Evolutionary conservation across 2,888 invertebrate species (phyloP).

Genomic region (Operophtera brumata): DNA sequence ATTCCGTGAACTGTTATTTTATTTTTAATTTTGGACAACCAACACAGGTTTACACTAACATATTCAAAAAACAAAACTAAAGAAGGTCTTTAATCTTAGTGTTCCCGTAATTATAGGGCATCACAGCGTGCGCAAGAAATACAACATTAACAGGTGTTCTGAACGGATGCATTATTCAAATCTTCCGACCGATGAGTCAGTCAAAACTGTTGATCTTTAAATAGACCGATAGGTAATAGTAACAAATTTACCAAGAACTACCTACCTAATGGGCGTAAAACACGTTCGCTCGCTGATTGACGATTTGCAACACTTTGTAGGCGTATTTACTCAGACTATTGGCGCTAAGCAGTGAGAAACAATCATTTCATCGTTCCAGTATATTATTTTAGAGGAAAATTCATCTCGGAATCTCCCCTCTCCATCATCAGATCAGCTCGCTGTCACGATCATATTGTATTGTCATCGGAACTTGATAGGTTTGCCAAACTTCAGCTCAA

Average conservation of each 20-base stretch:
- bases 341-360: neutral
- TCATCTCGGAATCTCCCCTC: neutral
- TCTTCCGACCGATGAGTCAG: conserved; percentile 17
- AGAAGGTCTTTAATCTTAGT: no score
- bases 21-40: no score
- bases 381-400: neutral
- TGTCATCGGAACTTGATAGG: no score
- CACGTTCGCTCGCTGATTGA: conserved; percentile 26
- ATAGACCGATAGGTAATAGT: conserved; percentile 17
- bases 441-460: no score
- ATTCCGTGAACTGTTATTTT: no score
- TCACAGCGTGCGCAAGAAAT: no score
- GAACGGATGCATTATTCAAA: neutral
- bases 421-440: no score
- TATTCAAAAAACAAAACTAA: no score
- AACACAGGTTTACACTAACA: no score
- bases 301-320: conserved; percentile 25
- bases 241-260: conserved; percentile 21
- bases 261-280: conserved; percentile 18
- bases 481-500: no score
- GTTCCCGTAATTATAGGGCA: no score
- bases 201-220: conserved; percentile 17
- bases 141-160: no score
- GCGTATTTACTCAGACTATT: conserved; percentile 17
- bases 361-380: neutral